Evolutionary conservation across 2,113 vertebrate genomes (phyloP).

Genomic region (Xenopus borealis): DNA sequence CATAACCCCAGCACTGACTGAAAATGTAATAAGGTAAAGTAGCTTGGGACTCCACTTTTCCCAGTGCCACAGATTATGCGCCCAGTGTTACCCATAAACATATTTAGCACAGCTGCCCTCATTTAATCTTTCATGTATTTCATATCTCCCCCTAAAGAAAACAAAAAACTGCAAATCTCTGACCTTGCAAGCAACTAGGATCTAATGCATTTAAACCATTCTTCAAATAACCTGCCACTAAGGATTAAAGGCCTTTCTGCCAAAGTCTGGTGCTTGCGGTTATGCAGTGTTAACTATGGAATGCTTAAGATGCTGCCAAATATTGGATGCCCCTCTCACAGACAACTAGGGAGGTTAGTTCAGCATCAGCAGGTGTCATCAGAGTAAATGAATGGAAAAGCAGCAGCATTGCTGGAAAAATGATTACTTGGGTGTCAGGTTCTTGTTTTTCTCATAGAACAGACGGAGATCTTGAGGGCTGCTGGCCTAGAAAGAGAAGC

Average conservation of each 20-base stretch:
- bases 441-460: slow-evolving; percentile 92
- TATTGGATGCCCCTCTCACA: slow-evolving; percentile 6
- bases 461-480: slow-evolving; percentile 91
- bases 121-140: too few relatives aligned
- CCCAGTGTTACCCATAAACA: too few relatives aligned
- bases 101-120: too few relatives aligned
- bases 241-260: slow-evolving; percentile 30
- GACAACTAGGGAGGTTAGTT: not conserved
- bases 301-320: slow-evolving; percentile 17
- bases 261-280: slow-evolving; percentile 14
- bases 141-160: too few relatives aligned
- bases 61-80: too few relatives aligned
- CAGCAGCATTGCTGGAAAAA: slow-evolving; percentile 29
- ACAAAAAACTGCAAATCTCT: too few relatives aligned
- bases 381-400: slow-evolving; percentile 18
- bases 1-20: too few relatives aligned
- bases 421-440: slow-evolving; percentile 83
- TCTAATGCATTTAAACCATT: not conserved
- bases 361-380: slow-evolving; percentile 33
- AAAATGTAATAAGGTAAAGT: too few relatives aligned
- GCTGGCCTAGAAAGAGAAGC: slow-evolving; percentile 74
- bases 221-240: slow-evolving; percentile 34
- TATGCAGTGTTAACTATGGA: slow-evolving; percentile 28
- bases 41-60: too few relatives aligned
- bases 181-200: too few relatives aligned